Conservation (phyloP, 2,113 vertebrate species). For the Pedionomus torquatus region DNA sequence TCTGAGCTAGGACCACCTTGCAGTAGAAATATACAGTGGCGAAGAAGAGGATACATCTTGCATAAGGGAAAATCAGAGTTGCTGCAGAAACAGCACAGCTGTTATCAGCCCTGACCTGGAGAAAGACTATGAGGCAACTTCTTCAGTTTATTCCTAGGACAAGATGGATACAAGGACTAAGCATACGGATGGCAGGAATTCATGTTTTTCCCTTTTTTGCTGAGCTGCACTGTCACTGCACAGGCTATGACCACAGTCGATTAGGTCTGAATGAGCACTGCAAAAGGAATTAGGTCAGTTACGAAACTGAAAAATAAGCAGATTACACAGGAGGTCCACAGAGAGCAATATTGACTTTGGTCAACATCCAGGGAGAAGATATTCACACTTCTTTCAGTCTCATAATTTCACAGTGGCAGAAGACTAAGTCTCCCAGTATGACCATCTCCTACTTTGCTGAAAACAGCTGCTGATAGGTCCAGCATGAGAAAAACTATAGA, state of each 20-base stretch:
- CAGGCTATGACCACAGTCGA: not conserved
- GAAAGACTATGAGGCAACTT: not conserved
- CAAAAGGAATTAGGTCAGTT: not conserved
- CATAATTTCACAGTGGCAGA: not conserved
- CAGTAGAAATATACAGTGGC: not conserved
- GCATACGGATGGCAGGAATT: not conserved
- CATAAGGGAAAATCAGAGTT: not conserved
- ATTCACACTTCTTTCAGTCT: not conserved
- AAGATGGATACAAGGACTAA: not conserved
- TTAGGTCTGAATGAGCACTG: not conserved
- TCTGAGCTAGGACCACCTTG: not conserved
- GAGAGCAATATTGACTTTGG: not conserved
- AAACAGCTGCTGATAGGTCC: not conserved
- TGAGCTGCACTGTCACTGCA: not conserved
- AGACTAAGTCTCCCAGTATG: not conserved
- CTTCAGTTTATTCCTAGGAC: not conserved
- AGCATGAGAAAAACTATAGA: not conserved
- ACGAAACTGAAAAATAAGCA: not conserved
- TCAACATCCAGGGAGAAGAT: not conserved
- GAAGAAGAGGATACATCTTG: not conserved
- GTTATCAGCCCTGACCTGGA: not conserved
- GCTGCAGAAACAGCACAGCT: not conserved
- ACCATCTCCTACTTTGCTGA: not conserved
- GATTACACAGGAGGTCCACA: not conserved
- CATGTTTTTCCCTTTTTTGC: not conserved